Evolutionary conservation across 2,113 vertebrate species (phyloP).

Genomic region (Carassius carassius): DNA sequence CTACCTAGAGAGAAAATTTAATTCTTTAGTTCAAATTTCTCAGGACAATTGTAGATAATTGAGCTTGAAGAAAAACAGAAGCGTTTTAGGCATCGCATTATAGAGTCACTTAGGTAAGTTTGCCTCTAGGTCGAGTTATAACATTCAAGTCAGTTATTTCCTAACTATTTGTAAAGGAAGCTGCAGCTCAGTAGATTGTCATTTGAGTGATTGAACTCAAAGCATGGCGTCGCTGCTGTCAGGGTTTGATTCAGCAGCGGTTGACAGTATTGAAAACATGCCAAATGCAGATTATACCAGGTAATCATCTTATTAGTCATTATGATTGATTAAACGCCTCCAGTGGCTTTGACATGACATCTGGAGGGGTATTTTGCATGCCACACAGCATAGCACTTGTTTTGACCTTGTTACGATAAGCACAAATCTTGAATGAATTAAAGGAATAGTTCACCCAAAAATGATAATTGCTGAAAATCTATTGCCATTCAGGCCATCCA

Average conservation of each 20-base stretch:
- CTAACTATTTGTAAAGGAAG: neutral
- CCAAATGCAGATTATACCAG: conserved; percentile 1
- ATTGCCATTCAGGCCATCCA: neutral
- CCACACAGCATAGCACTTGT: neutral
- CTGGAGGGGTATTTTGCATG: neutral
- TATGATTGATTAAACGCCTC: conserved; percentile 30
- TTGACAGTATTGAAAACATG: conserved; percentile 32
- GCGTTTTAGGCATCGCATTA: neutral
- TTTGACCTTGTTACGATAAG: neutral
- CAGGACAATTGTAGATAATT: neutral
- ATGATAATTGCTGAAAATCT: neutral
- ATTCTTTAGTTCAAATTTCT: neutral
- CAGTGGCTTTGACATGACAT: conserved; percentile 24
- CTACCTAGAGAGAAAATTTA: neutral
- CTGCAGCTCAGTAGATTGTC: neutral
- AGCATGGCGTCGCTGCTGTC: neutral
- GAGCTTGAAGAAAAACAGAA: neutral
- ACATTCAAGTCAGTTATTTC: conserved; percentile 1
- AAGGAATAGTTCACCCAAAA: too few relatives aligned
- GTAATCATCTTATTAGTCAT: conserved; percentile 29
- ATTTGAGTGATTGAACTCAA: conserved; percentile 1
- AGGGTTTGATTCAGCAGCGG: neutral
- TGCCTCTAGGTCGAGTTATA: neutral
- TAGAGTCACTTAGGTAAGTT: neutral
- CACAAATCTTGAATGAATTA: too few relatives aligned